Conservation (phyloP, 2,888 invertebrate species). For the Cotesia congregata region DNA sequence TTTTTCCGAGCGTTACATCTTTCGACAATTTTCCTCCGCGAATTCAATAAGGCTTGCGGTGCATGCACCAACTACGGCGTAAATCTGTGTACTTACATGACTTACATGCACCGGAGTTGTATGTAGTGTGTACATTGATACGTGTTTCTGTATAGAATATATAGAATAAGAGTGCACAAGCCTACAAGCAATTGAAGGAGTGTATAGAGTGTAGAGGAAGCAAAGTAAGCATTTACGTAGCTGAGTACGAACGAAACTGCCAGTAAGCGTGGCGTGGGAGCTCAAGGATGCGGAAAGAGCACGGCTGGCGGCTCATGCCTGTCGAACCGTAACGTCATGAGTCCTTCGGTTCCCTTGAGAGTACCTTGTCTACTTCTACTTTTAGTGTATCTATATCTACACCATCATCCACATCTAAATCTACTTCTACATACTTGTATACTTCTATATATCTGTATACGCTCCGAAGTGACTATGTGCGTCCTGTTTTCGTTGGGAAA, state of each 20-base stretch:
- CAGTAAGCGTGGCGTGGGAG: conserved; percentile 31
- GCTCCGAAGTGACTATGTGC: too few relatives aligned
- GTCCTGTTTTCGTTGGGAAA: too few relatives aligned
- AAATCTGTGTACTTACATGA: not conserved
- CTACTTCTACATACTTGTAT: too few relatives aligned
- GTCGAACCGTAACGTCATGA: conserved; percentile 57
- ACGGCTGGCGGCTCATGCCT: conserved; percentile 51
- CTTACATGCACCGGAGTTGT: not conserved
- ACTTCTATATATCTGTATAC: too few relatives aligned
- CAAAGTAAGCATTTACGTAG: conserved; percentile 12
- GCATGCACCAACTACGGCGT: not conserved
- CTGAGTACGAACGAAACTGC: conserved; percentile 23
- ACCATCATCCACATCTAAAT: too few relatives aligned
- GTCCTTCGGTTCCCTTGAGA: conserved; percentile 51
- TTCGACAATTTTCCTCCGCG: not conserved
- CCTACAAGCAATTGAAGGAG: conserved; percentile 1
- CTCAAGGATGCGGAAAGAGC: conserved; percentile 58
- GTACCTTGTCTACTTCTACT: conserved; percentile 39
- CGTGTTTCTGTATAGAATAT: not conserved
- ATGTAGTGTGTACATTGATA: not conserved
- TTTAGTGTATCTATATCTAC: not conserved
- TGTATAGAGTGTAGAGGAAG: not conserved
- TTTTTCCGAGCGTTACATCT: conserved; percentile 10
- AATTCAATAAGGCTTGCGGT: not conserved
- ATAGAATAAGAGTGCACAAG: not conserved